Evolutionary conservation across 2,888 invertebrate species (phyloP).

Genomic region (Ormyrus rosae): DNA sequence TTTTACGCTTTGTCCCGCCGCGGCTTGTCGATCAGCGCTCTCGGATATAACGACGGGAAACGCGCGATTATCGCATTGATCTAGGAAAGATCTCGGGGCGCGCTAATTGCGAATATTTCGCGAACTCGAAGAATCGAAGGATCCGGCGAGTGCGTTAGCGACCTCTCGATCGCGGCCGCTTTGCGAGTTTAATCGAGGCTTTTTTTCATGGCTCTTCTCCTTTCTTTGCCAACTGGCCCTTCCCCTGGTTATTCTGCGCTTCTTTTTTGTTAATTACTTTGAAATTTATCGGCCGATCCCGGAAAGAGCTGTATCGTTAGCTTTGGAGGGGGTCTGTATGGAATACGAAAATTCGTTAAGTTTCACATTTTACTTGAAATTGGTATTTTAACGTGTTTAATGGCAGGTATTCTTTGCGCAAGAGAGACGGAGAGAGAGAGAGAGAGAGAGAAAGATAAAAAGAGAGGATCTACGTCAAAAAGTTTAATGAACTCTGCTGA

Average conservation of each 20-base stretch:
- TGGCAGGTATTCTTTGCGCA: conserved; percentile 43
- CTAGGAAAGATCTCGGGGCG: conserved; percentile 5
- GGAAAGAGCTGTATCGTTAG: background rate
- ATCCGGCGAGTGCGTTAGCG: background rate
- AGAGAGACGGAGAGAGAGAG: conserved; percentile 23
- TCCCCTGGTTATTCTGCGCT: background rate
- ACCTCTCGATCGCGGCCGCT: conserved; percentile 5
- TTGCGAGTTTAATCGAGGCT: background rate
- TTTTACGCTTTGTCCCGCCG: background rate
- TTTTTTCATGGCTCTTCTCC: background rate
- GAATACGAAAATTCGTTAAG: conserved; percentile 48
- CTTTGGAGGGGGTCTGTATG: background rate
- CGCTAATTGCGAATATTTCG: conserved; percentile 48
- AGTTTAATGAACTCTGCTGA: conserved; percentile 52
- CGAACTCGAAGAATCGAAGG: conserved; percentile 12
- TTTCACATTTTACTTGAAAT: conserved; percentile 46
- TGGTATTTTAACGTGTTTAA: conserved; percentile 45
- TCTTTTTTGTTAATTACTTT: conserved; percentile 23
- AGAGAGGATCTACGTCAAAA: conserved; percentile 36
- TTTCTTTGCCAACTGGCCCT: background rate
- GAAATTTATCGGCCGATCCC: conserved; percentile 23
- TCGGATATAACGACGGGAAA: conserved; percentile 39
- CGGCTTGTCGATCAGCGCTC: background rate
- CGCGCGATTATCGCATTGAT: conserved; percentile 52
- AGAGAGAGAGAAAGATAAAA: background rate